Evolutionary conservation across 2,888 invertebrate species (phyloP), one percentile per base, ranked within the genome.

Genomic region (Drosophila diplacantha): DNA sequence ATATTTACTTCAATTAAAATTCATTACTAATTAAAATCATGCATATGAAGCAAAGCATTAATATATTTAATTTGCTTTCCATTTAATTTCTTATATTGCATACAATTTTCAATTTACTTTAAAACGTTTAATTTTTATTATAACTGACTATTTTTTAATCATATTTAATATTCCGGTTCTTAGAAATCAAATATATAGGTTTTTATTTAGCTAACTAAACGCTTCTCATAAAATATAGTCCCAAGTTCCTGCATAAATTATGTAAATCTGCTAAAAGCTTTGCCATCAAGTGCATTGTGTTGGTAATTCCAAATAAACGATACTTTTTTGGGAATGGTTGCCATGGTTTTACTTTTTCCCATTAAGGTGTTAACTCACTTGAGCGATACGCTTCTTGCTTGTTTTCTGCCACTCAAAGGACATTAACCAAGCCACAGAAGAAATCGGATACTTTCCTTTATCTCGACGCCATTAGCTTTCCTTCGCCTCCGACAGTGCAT

Each of bases 371-470:
- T 34, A 35, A 16, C 22, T 56, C 34, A 35, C 56, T 26, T 14
- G 16, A 16, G 29, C 16, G 35, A 5, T 31, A 18, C 56, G 16
- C 31, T 31, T 52, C 22, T 34, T 16, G n/a, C 31, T 38, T 39
- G 29, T 60, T 29, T 18, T 11, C 22, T n/a, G 18, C 29, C 18
- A 34, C 34, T 44, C n/a, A 18, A 41, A 29, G 44, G 29, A 59
- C 43, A 57, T 59, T 57, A 59, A 44, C 37, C 31, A 50, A 61
- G 38, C 32, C 62, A 22, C 32, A 32, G 43, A 37, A 54, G 49
- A 29, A 66, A 66, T 57, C 34, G 46, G 51, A 67, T 47, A 66
- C 58, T 41, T 57, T 66, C 49, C 50, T 39, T 57, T 66, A 66
- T 66, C 67, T 66, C 46, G 35, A 66, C 58, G 39, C 67, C 58